These are phyloP conservation scores for Chiloscyllium punctatum DNA, from an alignment of 2,797 vertebrate genomes.

Conservation along the genomic window DNA sequence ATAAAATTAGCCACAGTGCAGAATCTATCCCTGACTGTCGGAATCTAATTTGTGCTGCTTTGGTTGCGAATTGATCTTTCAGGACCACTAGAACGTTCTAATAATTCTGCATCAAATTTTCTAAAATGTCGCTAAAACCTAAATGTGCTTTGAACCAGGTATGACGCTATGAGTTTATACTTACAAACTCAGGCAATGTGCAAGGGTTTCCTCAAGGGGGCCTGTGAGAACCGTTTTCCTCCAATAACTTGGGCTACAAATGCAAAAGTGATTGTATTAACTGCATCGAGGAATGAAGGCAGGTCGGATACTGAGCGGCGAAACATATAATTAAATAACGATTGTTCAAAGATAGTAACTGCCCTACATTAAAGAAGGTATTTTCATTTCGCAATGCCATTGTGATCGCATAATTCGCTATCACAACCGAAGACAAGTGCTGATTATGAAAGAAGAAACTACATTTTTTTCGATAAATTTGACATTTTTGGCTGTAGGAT, in stretches of 20 bases:
- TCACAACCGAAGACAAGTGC: not conserved
- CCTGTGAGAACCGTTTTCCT: not conserved
- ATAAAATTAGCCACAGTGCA: not conserved
- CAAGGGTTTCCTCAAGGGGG: not conserved
- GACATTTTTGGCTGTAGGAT: not conserved
- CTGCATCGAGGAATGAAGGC: not conserved
- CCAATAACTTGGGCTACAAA: not conserved
- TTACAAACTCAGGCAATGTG: not conserved
- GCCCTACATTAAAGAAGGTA: not conserved
- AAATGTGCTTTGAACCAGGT: not conserved
- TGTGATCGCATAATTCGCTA: not conserved
- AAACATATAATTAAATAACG: not conserved
- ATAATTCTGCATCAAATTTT: not conserved
- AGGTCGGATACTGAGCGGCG: not conserved
- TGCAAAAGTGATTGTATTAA: not conserved
- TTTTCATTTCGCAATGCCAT: not conserved
- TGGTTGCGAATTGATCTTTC: not conserved
- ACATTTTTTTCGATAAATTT: not conserved
- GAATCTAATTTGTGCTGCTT: not conserved
- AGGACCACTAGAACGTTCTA: not conserved
- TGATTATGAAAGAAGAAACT: not conserved
- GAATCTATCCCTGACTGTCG: not conserved
- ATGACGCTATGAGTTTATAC: not conserved
- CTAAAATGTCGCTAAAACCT: not conserved
- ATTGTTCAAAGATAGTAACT: not conserved